Evolutionary conservation across 2,888 invertebrate species (phyloP).

Genomic region (Leptinotarsa juncta): DNA sequence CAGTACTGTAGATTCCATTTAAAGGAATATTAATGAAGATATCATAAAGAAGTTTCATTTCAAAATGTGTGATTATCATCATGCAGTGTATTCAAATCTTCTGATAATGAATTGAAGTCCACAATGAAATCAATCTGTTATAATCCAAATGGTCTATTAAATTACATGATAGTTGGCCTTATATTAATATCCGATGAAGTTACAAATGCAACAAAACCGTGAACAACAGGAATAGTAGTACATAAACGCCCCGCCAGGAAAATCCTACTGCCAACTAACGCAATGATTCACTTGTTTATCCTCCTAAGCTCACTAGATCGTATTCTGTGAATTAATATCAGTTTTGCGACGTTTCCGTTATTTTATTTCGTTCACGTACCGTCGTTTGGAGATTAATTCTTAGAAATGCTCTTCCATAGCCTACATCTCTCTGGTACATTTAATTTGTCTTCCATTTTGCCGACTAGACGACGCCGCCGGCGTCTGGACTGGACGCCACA

Average conservation of each 20-base stretch:
- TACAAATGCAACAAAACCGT: not conserved
- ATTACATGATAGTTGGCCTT: too few relatives aligned
- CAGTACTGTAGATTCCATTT: too few relatives aligned
- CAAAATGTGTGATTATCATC: too few relatives aligned
- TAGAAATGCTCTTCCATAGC: conserved; percentile 7
- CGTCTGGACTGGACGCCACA: conserved; percentile 30
- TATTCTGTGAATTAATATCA: conserved; percentile 15
- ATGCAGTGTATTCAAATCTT: too few relatives aligned
- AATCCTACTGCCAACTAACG: not conserved
- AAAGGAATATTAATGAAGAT: too few relatives aligned
- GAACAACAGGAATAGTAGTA: not conserved
- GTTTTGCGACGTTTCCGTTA: conserved; percentile 16
- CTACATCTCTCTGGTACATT: conserved; percentile 31
- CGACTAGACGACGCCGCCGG: conserved; percentile 33
- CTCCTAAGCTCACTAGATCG: conserved; percentile 7
- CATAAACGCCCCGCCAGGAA: conserved; percentile 1
- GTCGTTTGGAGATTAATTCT: conserved; percentile 18
- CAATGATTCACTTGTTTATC: conserved; percentile 20
- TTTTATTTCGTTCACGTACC: conserved; percentile 14
- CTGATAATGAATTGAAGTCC: too few relatives aligned
- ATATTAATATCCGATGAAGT: not conserved
- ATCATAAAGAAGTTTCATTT: too few relatives aligned
- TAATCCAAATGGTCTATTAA: too few relatives aligned
- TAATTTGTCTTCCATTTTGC: conserved; percentile 38
- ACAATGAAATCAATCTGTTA: too few relatives aligned